phyloP scores from a whole-genome alignment of 2,888 invertebrate genomes.

The Caenorhabditis auriculariae region DNA sequence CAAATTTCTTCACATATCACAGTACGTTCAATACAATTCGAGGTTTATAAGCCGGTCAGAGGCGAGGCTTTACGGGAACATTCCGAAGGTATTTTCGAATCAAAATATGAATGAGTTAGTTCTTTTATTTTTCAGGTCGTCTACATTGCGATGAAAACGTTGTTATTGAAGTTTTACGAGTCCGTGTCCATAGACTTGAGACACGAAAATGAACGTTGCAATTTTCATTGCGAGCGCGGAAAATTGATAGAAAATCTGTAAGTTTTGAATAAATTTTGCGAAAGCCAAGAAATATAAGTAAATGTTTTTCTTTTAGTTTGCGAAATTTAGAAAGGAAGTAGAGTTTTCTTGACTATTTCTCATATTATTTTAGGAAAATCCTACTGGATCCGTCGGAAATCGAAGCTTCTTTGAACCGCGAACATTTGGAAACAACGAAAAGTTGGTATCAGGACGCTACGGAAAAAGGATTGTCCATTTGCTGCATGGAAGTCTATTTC shows the following conservation, averaged over 20 bases:
- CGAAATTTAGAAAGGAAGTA: too few species aligned
- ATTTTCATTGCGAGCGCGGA: neutral
- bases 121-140: constrained; percentile 13
- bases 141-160: constrained; percentile 15
- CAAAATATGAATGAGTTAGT: neutral
- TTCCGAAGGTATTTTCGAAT: constrained; percentile 23
- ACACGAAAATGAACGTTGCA: neutral
- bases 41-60: constrained; percentile 27
- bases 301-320: constrained; percentile 5
- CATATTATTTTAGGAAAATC: too few species aligned
- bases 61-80: constrained; percentile 23
- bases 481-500: too few species aligned
- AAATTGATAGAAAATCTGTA: too few species aligned
- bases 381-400: too few species aligned
- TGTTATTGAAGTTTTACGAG: constrained; percentile 17
- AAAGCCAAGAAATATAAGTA: too few species aligned
- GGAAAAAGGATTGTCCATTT: too few species aligned
- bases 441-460: too few species aligned
- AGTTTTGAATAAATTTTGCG: too few species aligned
- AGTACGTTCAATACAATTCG: constrained; percentile 28
- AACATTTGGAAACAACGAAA: too few species aligned
- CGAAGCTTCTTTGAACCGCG: too few species aligned
- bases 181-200: constrained; percentile 20
- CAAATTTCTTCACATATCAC: constrained; percentile 11
- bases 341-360: too few species aligned